Percentiles rank a stretch among this genome's conserved stretches.
Evolutionary conservation across 1,140 invertebrate species (phyloP).

Genomic region (Sesamia nonagrioides): DNA sequence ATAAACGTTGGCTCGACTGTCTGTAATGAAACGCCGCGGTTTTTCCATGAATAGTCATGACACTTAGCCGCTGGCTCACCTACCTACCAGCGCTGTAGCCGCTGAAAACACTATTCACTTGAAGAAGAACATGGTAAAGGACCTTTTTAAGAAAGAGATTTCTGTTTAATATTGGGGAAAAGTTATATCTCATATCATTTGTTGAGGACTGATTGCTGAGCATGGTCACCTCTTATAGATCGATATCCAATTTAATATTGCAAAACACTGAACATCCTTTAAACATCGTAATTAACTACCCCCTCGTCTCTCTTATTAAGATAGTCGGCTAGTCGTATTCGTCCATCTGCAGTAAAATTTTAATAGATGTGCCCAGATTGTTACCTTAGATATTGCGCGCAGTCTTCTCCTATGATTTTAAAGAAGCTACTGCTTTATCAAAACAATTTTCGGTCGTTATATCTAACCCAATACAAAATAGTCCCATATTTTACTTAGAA

Average conservation of each 20-base stretch:
- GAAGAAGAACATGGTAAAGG: slow-evolving; percentile 45
- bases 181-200: background rate
- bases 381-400: too few relatives aligned
- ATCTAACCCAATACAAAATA: background rate
- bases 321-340: too few relatives aligned
- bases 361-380: too few relatives aligned
- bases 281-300: too few relatives aligned
- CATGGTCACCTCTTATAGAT: too few relatives aligned
- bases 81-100: slow-evolving; percentile 43
- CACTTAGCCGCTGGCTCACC: slow-evolving; percentile 58
- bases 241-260: too few relatives aligned
- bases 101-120: slow-evolving; percentile 40
- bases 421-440: too few relatives aligned
- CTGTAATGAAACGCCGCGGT: slow-evolving; percentile 69
- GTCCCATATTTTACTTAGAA: background rate
- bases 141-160: background rate
- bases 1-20: slow-evolving; percentile 31
- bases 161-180: background rate
- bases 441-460: background rate
- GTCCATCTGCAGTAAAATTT: too few relatives aligned
- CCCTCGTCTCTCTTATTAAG: too few relatives aligned
- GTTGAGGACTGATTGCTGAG: background rate
- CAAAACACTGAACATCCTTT: too few relatives aligned
- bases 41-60: slow-evolving; percentile 77
- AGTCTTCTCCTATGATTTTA: too few relatives aligned